Percentiles rank a stretch among this genome's conserved stretches.
phyloP scores from a whole-genome alignment of 2,113 vertebrate genomes.

The Menidia beryllina region DNA sequence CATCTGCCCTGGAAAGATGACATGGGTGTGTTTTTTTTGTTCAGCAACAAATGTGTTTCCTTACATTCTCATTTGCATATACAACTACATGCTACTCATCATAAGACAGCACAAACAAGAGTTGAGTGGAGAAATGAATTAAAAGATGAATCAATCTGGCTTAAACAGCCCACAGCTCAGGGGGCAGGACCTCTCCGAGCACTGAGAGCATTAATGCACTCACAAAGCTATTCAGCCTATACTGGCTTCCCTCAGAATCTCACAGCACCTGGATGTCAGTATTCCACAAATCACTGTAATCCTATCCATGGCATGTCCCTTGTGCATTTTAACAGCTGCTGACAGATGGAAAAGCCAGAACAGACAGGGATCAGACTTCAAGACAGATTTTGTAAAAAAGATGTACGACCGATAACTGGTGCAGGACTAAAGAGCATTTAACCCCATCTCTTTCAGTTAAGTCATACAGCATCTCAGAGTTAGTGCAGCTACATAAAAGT shows the following conservation, averaged over 20 bases:
- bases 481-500: background rate
- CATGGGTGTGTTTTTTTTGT: conserved; percentile 17
- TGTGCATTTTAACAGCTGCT: conserved; percentile 1
- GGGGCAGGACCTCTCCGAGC: conserved; percentile 43
- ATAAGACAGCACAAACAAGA: conserved; percentile 35
- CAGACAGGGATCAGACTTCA: background rate
- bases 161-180: conserved; percentile 27
- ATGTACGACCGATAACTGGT: conserved; percentile 11
- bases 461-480: background rate
- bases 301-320: background rate
- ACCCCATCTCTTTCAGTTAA: too few species aligned
- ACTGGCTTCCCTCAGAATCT: conserved; percentile 5
- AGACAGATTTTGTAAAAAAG: conserved; percentile 15
- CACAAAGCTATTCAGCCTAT: conserved; percentile 20
- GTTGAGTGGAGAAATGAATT: conserved; percentile 47
- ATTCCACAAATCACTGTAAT: conserved; percentile 21
- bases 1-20: conserved; percentile 40
- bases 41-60: conserved; percentile 43
- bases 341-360: conserved; percentile 1
- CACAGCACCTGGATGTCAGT: background rate
- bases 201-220: conserved; percentile 35
- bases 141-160: conserved; percentile 57
- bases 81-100: conserved; percentile 33
- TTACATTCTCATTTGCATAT: conserved; percentile 52
- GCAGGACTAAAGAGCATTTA: background rate